phyloP scores from a whole-genome alignment of 2,113 vertebrate genomes.

The Hydrolagus affinis region DNA sequence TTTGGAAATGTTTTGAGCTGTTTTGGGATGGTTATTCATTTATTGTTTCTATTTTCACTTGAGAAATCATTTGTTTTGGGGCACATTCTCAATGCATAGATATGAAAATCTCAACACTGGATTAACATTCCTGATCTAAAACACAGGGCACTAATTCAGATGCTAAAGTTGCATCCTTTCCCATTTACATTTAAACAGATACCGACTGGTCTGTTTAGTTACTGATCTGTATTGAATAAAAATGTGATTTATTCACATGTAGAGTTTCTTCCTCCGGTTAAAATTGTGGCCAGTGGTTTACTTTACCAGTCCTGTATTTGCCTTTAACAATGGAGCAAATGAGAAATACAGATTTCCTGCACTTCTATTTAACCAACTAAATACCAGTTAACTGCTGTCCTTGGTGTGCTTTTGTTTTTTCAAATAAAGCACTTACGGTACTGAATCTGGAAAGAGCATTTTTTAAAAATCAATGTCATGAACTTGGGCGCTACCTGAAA shows the following conservation, averaged over 20 bases:
- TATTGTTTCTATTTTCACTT: not conserved
- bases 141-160: not conserved
- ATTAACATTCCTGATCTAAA: not conserved
- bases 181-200: conserved; percentile 29
- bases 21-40: not conserved
- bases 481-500: conserved; percentile 28
- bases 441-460: conserved; percentile 22
- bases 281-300: conserved; percentile 9
- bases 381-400: conserved; percentile 19
- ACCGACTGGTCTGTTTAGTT: not conserved
- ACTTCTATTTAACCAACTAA: conserved; percentile 18
- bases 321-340: conserved; percentile 23
- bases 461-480: conserved; percentile 28
- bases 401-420: conserved; percentile 25
- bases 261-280: conserved; percentile 7
- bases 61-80: not conserved
- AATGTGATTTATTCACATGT: conserved; percentile 31
- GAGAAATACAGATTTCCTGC: not conserved
- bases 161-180: conserved; percentile 17
- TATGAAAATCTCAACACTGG: conserved; percentile 4
- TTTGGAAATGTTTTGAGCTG: not conserved
- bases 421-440: not conserved
- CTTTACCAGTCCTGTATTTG: conserved; percentile 24
- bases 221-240: conserved; percentile 27
- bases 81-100: not conserved